Conservation (phyloP, 1,140 invertebrate genomes). For the Lanistes nyassanus region DNA sequence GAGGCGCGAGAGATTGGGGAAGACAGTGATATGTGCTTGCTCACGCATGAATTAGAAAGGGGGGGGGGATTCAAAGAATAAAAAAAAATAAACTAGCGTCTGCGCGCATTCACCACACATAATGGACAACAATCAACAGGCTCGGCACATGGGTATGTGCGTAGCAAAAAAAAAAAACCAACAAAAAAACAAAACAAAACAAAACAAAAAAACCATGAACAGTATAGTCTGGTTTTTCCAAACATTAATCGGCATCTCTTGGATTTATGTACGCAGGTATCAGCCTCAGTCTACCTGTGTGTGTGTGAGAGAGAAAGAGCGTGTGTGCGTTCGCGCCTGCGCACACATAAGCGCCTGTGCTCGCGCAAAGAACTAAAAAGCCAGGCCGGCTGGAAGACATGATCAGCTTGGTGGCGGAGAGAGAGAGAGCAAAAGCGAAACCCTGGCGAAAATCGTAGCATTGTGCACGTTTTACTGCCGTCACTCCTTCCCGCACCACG, state of each 20-base stretch:
- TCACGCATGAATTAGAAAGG: no score
- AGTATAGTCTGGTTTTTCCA: not conserved
- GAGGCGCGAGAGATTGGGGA: no score
- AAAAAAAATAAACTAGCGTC: not conserved
- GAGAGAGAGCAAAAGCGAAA: no score
- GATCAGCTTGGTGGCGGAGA: no score
- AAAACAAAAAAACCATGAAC: not conserved
- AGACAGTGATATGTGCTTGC: no score
- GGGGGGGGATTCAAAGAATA: no score
- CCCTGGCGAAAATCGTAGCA: no score
- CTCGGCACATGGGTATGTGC: not conserved
- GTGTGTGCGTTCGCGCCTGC: not conserved
- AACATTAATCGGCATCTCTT: not conserved
- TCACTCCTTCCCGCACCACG: no score
- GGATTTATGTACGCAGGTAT: not conserved
- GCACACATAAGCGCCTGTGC: not conserved
- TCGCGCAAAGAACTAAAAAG: not conserved
- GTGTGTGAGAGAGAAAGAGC: not conserved
- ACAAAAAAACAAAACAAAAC: no score
- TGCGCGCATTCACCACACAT: not conserved
- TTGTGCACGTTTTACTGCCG: no score
- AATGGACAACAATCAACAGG: not conserved
- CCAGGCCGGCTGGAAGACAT: no score
- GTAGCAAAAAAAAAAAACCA: no score
- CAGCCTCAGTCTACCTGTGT: not conserved